phyloP scores from a whole-genome alignment of 2,113 vertebrate genomes.

The Clinocottus analis region DNA sequence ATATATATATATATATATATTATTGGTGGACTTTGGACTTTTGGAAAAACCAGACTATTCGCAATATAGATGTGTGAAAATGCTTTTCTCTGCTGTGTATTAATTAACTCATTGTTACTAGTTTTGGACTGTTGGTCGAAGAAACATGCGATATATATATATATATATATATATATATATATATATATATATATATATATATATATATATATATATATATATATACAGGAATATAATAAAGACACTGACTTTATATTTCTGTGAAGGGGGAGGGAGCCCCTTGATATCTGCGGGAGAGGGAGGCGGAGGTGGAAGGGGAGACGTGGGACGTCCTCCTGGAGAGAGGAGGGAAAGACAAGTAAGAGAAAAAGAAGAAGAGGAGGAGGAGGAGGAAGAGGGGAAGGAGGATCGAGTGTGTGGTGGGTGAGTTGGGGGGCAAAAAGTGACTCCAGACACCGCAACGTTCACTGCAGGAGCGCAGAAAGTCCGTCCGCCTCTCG shows the following conservation, averaged over 20 bases:
- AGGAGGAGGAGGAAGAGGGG: not conserved
- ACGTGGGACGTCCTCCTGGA: slow-evolving; percentile 65
- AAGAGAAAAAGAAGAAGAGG: not conserved
- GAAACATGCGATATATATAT: too few relatives aligned
- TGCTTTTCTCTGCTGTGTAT: too few relatives aligned
- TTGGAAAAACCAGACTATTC: too few relatives aligned
- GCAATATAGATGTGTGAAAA: too few relatives aligned
- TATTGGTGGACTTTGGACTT: too few relatives aligned
- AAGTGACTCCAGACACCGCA: slow-evolving; percentile 48
- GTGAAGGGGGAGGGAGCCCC: too few relatives aligned
- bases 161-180: too few relatives aligned
- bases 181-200: too few relatives aligned
- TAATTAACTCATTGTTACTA: not conserved
- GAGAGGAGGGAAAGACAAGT: slow-evolving; percentile 24
- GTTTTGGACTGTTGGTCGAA: not conserved
- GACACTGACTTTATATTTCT: not conserved
- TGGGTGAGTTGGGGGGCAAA: not conserved
- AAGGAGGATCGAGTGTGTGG: not conserved
- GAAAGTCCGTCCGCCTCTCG: slow-evolving; percentile 13
- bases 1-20: too few relatives aligned
- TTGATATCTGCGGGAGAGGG: too few relatives aligned
- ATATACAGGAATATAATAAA: not conserved
- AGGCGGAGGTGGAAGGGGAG: not conserved
- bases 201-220: too few relatives aligned
- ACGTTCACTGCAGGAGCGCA: slow-evolving; percentile 32